Evolutionary conservation across 2,797 vertebrate species (phyloP).

Genomic region (Momotus momota): DNA sequence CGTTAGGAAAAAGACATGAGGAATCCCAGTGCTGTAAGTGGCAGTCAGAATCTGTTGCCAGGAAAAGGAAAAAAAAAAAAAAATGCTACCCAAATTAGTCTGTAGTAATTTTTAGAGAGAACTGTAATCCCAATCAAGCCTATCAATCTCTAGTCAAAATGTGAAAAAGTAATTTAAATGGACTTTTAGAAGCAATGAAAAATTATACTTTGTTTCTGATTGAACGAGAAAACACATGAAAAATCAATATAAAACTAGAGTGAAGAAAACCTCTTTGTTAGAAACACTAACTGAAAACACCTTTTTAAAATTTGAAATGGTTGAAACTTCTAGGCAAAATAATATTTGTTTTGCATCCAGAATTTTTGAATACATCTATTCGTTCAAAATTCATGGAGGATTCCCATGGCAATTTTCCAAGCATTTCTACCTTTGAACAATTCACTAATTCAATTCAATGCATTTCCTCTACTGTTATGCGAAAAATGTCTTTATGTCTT

Average conservation of each 20-base stretch:
- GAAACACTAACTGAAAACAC: not conserved
- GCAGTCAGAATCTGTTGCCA: not conserved
- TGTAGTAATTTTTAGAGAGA: not conserved
- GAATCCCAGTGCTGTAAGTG: not conserved
- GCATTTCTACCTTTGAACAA: not conserved
- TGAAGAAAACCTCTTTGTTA: not conserved
- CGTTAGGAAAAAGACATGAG: not conserved
- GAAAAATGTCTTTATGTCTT: not conserved
- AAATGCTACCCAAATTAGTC: not conserved
- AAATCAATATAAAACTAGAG: not conserved
- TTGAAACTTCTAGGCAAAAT: not conserved
- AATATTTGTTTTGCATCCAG: not conserved
- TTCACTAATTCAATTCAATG: not conserved
- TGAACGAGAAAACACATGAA: not conserved
- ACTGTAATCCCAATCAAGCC: not conserved
- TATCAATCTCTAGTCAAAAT: not conserved
- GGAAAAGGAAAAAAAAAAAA: not conserved
- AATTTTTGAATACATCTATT: not conserved
- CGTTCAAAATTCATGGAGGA: not conserved
- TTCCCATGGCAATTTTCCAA: not conserved
- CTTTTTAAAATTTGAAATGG: not conserved
- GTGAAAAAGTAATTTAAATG: not conserved
- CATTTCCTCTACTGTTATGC: not conserved
- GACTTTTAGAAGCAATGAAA: not conserved
- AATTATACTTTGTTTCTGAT: not conserved